Evolutionary conservation across 1,140 invertebrate genomes (phyloP).

Genomic region (Scylla paramamosain): DNA sequence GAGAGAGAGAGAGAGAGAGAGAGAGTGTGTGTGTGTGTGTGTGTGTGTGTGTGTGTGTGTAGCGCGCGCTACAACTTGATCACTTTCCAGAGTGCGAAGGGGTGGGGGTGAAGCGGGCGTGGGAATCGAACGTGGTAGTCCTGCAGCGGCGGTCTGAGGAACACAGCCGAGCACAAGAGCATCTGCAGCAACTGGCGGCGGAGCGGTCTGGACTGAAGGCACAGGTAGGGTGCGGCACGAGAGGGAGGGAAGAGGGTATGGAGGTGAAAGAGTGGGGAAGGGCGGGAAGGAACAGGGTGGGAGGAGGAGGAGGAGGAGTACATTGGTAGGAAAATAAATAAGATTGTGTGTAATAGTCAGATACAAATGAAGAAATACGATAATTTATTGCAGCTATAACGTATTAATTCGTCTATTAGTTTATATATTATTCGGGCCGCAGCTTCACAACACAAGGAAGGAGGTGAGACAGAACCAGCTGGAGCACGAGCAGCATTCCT

Average conservation of each 20-base stretch:
- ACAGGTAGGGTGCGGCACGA: conserved; percentile 31
- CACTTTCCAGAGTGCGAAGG: conserved; percentile 50
- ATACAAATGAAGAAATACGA: neutral
- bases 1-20: neutral
- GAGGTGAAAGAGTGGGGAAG: neutral
- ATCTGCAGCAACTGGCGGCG: conserved; percentile 56
- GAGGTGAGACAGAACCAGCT: conserved; percentile 54
- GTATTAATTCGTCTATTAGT: neutral
- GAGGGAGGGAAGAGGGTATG: neutral
- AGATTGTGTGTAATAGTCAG: neutral
- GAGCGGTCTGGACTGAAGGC: conserved; percentile 55
- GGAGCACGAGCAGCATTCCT: conserved; percentile 48
- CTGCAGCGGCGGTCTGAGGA: conserved; percentile 48
- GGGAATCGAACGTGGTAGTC: conserved; percentile 60
- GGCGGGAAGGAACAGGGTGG: neutral
- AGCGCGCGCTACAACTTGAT: too few relatives aligned
- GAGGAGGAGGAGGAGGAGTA: too few relatives aligned
- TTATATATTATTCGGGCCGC: neutral
- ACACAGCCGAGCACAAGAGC: conserved; percentile 21
- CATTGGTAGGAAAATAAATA: too few relatives aligned
- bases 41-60: neutral
- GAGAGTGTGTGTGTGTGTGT: neutral
- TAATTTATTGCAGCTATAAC: neutral
- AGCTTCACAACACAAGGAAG: conserved; percentile 65
- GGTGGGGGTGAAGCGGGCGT: conserved; percentile 56